phyloP scores from a whole-genome alignment of 2,888 invertebrate genomes.

The Philereme vetulata region DNA sequence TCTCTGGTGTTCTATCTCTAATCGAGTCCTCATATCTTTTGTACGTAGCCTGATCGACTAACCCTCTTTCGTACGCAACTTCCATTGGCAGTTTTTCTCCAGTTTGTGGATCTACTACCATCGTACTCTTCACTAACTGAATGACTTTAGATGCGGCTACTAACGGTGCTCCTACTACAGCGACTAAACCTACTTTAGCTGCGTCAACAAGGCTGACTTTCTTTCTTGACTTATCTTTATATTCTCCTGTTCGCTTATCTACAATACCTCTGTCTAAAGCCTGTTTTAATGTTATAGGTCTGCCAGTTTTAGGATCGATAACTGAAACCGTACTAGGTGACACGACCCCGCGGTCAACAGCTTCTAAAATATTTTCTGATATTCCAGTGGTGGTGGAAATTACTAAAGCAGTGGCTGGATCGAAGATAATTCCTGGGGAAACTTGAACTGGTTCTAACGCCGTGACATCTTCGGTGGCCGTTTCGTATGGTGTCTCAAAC shows the following conservation, averaged over 20 bases:
- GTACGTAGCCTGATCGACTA: constrained; percentile 85
- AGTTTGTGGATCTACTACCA: constrained; percentile 91
- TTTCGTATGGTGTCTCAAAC: constrained; percentile 48
- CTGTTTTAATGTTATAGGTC: constrained; percentile 87
- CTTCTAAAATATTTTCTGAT: constrained; percentile 88
- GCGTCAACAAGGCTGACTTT: constrained; percentile 89
- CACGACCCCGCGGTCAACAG: constrained; percentile 90
- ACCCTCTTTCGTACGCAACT: constrained; percentile 90
- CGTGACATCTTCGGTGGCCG: constrained; percentile 60
- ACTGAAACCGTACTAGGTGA: constrained; percentile 87
- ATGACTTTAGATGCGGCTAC: constrained; percentile 88
- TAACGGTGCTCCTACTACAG: constrained; percentile 89
- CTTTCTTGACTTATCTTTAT: constrained; percentile 86
- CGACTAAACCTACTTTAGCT: constrained; percentile 89
- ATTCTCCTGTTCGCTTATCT: constrained; percentile 87
- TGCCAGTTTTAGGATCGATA: constrained; percentile 87
- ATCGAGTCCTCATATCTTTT: constrained; percentile 79
- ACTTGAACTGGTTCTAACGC: constrained; percentile 89
- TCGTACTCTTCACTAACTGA: constrained; percentile 85
- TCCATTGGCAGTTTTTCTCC: constrained; percentile 91
- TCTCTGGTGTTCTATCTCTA: constrained; percentile 63
- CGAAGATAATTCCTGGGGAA: constrained; percentile 89
- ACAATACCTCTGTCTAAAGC: constrained; percentile 91
- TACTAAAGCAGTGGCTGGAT: constrained; percentile 89
- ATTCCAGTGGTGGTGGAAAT: constrained; percentile 88